Evolutionary conservation across 2,113 vertebrate species (phyloP), one percentile per base, ranked within the genome.

Genomic region (Motacilla tschutschensis): DNA sequence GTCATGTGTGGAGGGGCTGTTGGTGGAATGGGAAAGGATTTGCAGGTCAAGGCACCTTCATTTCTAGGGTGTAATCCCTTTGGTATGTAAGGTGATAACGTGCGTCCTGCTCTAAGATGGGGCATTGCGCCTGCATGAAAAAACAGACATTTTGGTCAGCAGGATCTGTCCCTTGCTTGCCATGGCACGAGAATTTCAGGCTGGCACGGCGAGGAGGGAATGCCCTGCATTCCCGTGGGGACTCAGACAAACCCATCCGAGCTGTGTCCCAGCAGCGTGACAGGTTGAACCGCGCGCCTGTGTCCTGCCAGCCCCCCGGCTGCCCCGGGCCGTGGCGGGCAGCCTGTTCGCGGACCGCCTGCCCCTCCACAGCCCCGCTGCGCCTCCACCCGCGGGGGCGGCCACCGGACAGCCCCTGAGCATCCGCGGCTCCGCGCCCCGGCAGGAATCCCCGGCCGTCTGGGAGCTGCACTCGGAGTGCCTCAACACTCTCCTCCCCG

Each of bases 201-300:
- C 74, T 41, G 87, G 71, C 86, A 44, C 20, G 38, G 35, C 57
- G 7, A 47, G 28, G 51, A 24, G 43, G 65, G 43, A 25, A 10
- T 2, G 5, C n/a, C 26, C 46, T 6, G 44, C 8, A 17, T 22
- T 18, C 8, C 24, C 13, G 6, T 0, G 31, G 38, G 29, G 16
- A 10, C 26, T 9, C 41, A 15, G 33, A 31, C 28, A 25, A 33
- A 3, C 6, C 38, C 10, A 3, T 21, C 20, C 33, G 53, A n/a
- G 28, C 29, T 22, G 28, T 13, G 69, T 36, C 19, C 47, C 72
- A 31, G 41, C 50, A 51, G 50, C 6, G 3, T 9, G 36, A 13
- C 48, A 0, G 17, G 7, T 4, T 4, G 7, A 5, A 24, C 31
- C 46, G 0, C 3, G 24, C 3, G 22, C 40, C 7, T 3, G 57